Evolutionary conservation across 2,113 vertebrate genomes (phyloP).

Genomic region (Emydura subglobosa): DNA sequence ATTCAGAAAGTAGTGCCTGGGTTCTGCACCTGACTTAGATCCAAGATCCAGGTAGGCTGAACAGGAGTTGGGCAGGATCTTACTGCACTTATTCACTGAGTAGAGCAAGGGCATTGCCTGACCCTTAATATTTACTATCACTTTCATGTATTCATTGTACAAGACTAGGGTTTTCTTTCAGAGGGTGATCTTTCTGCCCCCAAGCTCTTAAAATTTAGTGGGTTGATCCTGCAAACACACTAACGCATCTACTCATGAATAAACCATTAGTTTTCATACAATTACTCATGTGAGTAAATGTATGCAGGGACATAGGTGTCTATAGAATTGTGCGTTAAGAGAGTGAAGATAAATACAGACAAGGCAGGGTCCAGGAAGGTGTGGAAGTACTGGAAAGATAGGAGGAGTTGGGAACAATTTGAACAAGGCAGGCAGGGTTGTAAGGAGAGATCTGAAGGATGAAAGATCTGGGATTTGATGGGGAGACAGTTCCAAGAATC

Average conservation of each 20-base stretch:
- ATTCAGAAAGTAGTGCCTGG: neutral
- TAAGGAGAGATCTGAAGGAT: neutral
- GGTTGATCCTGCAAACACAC: neutral
- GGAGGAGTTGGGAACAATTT: neutral
- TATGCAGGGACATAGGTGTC: too few species aligned
- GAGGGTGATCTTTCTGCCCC: neutral
- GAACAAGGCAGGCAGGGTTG: constrained; percentile 9
- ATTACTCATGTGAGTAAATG: neutral
- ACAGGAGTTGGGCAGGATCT: neutral
- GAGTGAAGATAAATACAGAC: neutral
- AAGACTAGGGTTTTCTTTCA: neutral
- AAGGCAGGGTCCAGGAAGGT: neutral
- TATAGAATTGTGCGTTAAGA: neutral
- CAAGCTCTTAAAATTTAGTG: neutral
- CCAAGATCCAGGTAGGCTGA: neutral
- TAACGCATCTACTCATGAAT: neutral
- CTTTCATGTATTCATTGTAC: neutral
- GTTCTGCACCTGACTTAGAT: neutral
- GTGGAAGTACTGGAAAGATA: neutral
- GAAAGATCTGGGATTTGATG: neutral
- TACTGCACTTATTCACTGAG: neutral
- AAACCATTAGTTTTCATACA: neutral
- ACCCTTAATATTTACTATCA: neutral
- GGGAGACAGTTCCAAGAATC: neutral
- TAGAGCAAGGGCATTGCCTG: neutral